These are phyloP conservation scores for Psittacus erithacus DNA, from an alignment of 2,113 vertebrate genomes.

Conservation along the genomic window DNA sequence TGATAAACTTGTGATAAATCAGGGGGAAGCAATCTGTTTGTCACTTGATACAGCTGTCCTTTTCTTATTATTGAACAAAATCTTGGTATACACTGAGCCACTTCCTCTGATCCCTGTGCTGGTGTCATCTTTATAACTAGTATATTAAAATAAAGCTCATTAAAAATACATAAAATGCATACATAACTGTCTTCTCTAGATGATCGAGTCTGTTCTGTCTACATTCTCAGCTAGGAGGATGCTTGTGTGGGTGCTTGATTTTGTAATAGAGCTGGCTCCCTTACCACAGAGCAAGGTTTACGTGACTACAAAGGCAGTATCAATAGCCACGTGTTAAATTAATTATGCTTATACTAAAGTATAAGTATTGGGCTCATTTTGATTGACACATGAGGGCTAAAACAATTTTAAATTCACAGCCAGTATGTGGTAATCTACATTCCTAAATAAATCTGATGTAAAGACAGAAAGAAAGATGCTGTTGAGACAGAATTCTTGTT, in stretches of 20 bases:
- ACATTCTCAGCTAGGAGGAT: background rate
- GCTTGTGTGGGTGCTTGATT: background rate
- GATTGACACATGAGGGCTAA: background rate
- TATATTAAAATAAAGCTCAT: background rate
- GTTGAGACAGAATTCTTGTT: background rate
- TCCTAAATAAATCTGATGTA: background rate
- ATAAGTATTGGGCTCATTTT: background rate
- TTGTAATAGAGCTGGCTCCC: background rate
- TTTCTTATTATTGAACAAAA: background rate
- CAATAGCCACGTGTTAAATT: background rate
- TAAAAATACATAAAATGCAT: background rate
- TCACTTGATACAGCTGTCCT: background rate
- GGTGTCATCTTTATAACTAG: background rate
- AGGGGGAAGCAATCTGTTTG: background rate
- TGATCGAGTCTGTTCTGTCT: background rate
- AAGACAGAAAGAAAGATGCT: background rate
- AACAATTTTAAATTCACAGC: background rate
- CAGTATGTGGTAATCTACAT: background rate
- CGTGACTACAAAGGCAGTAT: background rate
- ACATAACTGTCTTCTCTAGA: background rate
- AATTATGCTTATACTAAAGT: background rate
- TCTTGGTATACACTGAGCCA: background rate
- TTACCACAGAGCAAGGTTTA: background rate
- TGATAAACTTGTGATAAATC: background rate
- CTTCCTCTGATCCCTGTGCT: fast-evolving